Percentiles rank a stretch among this genome's conserved stretches.
Evolutionary conservation across 2,797 vertebrate genomes (phyloP).

Genomic region (Carduelis carduelis): DNA sequence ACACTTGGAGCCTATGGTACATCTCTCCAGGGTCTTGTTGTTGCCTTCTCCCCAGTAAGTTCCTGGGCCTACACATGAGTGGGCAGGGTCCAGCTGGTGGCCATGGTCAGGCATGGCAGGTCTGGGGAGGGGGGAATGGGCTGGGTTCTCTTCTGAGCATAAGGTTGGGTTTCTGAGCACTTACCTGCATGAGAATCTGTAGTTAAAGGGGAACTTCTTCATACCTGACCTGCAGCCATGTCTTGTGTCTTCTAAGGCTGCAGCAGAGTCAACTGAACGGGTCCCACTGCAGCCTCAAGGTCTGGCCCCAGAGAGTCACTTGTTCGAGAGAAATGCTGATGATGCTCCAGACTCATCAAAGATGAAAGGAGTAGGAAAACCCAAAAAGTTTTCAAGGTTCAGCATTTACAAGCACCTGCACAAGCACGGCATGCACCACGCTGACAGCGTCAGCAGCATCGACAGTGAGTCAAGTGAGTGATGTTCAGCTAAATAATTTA

Average conservation of each 20-base stretch:
- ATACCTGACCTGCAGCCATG: not conserved
- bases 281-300: not conserved
- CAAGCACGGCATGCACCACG: conserved; percentile 77
- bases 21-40: not conserved
- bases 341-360: conserved; percentile 77
- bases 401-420: conserved; percentile 88
- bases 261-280: not conserved
- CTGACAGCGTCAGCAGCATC: conserved; percentile 86
- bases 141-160: not conserved
- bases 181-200: not conserved
- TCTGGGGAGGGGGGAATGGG: not conserved
- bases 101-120: rapidly evolving
- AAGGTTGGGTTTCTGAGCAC: not conserved
- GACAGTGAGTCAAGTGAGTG: conserved; percentile 85
- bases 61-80: not conserved
- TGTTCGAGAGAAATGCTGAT: not conserved
- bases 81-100: not conserved
- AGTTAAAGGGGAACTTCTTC: not conserved
- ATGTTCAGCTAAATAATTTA: not conserved
- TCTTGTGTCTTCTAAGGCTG: conserved; percentile 56
- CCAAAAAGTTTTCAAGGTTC: conserved; percentile 79
- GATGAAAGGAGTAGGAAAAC: conserved; percentile 81
- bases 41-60: not conserved
- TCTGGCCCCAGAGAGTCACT: not conserved
- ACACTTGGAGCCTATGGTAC: not conserved